phyloP scores from a whole-genome alignment of 2,888 invertebrate genomes.

The Heteromurus nitidus region DNA sequence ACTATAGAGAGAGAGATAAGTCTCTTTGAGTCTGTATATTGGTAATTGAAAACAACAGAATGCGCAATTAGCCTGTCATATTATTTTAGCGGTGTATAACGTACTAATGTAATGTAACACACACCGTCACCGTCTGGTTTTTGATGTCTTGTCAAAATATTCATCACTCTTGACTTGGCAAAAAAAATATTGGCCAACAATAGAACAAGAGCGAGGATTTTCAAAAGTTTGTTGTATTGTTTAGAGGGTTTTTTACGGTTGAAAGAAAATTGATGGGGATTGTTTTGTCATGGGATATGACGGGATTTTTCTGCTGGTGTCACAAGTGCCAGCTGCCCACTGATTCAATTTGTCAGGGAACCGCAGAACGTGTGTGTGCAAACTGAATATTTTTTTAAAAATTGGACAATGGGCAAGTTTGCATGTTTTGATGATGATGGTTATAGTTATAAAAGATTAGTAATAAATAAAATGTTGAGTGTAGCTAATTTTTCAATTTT shows the following conservation, averaged over 20 bases:
- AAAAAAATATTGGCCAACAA: background rate
- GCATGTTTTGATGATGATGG: background rate
- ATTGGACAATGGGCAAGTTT: conserved; percentile 9
- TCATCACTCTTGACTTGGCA: background rate
- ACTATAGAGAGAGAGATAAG: conserved; percentile 49
- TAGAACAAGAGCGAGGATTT: background rate
- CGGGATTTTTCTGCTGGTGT: too few species aligned
- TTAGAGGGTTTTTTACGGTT: background rate
- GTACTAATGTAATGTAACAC: background rate
- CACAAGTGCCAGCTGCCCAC: too few species aligned
- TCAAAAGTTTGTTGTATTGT: background rate
- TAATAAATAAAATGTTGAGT: too few species aligned
- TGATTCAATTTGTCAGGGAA: conserved; percentile 21
- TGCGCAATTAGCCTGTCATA: conserved; percentile 28
- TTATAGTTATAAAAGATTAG: background rate
- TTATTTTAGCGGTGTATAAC: conserved; percentile 31
- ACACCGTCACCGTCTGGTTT: background rate
- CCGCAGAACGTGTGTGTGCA: background rate
- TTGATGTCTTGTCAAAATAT: background rate
- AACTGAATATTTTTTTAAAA: background rate
- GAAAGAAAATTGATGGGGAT: background rate
- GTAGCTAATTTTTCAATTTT: too few species aligned
- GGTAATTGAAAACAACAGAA: conserved; percentile 50
- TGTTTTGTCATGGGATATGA: background rate
- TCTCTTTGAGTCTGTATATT: too few species aligned